phyloP scores from a whole-genome alignment of 64 coral and sea anemone species.

The Acropora yongei region DNA sequence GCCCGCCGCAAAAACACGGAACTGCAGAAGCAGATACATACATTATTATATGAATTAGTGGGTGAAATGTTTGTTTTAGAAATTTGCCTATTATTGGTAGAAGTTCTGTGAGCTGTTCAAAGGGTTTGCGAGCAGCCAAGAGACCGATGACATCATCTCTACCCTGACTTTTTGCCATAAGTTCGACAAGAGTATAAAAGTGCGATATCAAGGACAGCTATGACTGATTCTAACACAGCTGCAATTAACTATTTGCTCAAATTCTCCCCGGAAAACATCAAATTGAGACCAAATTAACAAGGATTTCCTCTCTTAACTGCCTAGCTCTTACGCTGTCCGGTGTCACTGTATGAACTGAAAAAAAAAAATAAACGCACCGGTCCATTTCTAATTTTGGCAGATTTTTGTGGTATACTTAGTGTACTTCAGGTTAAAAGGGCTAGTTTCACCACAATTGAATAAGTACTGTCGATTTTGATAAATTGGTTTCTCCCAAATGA shows the following conservation, averaged over 20 bases:
- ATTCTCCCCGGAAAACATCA: no score
- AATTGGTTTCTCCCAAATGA: slow-evolving; percentile 10
- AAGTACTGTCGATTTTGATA: slow-evolving; percentile 14
- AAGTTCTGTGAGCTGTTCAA: background rate
- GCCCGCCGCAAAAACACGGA: slow-evolving; percentile 27
- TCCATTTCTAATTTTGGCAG: background rate
- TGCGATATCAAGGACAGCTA: no score
- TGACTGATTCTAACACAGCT: no score
- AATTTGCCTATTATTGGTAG: background rate
- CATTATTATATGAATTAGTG: background rate
- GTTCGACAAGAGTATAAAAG: no score
- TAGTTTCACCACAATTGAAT: slow-evolving; percentile 16
- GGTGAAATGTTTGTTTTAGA: slow-evolving; percentile 13
- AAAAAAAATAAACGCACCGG: background rate
- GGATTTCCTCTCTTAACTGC: no score
- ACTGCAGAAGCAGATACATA: background rate
- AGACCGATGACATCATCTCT: no score
- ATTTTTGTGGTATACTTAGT: background rate
- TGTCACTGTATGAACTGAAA: no score
- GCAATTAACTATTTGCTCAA: no score
- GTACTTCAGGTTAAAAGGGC: background rate
- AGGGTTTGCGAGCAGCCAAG: background rate
- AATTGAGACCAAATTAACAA: no score
- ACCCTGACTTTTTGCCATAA: no score
- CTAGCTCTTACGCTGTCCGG: no score